Evolutionary conservation across 2,797 vertebrate genomes (phyloP), one percentile per base, ranked within the genome.

Genomic region (Sebastes kiyomatsui): DNA sequence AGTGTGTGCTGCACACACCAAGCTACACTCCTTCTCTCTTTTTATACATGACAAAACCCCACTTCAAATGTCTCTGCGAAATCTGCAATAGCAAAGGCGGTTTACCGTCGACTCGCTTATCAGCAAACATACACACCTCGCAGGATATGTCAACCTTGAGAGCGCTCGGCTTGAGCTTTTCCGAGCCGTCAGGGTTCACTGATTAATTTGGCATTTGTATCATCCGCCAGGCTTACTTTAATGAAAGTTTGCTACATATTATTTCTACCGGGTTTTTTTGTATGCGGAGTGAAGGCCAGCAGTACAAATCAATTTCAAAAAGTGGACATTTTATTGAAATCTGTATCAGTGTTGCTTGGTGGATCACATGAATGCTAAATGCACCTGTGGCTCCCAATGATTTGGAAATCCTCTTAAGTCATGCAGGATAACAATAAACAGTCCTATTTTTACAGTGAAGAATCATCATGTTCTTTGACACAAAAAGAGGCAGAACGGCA

Each of bases 151-250:
- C 81, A 85, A 56, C 80, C 76, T 71, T 71, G 67, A 88, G 71
- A 80, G 75, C 73, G 77, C 72, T 70, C 42, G 33, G 72, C 69
- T 78, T 54, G 18, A 77, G 86, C 68, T 65, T 75, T 79, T 67
- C 61, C 4, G 5, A 69, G 81, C 73, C 22, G 32, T 22, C 32
- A 71, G 35, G 79, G 65, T 86, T 88, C 83, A 68, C 75, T 59
- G 75, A 84, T 83, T 86, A 49, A 81, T 86, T 90, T 79, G n/a
- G 56, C 64, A 70, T 84, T 91, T 35, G 68, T 64, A 68, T 79
- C 67, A 75, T 72, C 77, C 61, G 61, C 46, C 59, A 38, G 77
- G 22, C 49, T 67, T 67, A 13, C 58, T 74, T 80, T 74, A 85
- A 82, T 83, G 61, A 77, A 76, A 77, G 42, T 83, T 79, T 62